phyloP scores from a whole-genome alignment of 2,888 invertebrate genomes.

The Plebejus melissa region DNA sequence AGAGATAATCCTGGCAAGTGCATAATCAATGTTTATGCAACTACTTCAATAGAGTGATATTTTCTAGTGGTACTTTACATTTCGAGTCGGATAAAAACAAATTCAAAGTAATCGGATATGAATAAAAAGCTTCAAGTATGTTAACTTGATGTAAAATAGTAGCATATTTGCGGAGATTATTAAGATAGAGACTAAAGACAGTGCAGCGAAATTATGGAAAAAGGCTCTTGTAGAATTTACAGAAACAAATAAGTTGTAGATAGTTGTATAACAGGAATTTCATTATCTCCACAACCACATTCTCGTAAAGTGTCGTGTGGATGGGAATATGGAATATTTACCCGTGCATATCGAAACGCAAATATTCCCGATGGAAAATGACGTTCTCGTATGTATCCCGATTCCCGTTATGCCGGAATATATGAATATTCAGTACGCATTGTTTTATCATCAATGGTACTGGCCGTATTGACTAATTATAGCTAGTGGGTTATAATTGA shows the following conservation, averaged over 20 bases:
- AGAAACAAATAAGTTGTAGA: background rate
- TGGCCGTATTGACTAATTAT: conserved; percentile 37
- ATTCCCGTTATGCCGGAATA: conserved; percentile 46
- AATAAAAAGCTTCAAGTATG: background rate
- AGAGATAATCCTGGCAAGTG: conserved; percentile 10
- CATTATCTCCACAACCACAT: conserved; percentile 2
- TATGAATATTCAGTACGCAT: conserved; percentile 54
- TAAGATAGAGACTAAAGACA: background rate
- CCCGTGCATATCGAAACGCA: conserved; percentile 23
- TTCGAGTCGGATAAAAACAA: background rate
- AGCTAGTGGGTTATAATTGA: conserved; percentile 43
- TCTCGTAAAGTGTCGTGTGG: background rate
- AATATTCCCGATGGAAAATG: conserved; percentile 40
- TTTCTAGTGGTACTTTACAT: background rate
- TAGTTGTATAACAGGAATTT: conserved; percentile 18
- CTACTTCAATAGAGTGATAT: conserved; percentile 1
- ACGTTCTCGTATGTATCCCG: conserved; percentile 46
- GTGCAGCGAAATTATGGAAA: background rate
- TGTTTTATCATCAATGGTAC: conserved; percentile 41
- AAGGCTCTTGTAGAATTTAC: background rate
- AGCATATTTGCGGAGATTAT: background rate
- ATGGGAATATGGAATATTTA: conserved; percentile 25
- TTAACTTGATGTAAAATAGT: background rate
- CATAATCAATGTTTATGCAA: conserved; percentile 6
- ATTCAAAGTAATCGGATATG: background rate